Conservation (phyloP, 2,797 vertebrate species). For the Premnoplex brunnescens region DNA sequence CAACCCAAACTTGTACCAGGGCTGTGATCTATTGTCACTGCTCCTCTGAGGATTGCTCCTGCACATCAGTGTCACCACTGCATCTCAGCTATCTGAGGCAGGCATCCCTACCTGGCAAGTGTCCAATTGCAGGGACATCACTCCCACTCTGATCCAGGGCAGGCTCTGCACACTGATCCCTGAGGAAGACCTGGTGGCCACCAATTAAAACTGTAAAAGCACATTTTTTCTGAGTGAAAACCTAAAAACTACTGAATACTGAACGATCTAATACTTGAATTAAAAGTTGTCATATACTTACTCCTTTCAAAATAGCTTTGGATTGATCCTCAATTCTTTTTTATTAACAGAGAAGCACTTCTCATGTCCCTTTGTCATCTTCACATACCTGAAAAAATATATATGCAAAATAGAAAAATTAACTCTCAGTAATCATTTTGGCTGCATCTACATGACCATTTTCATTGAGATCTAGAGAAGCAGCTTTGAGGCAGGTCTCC, state of each 20-base stretch:
- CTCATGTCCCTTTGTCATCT: slow-evolving; percentile 20
- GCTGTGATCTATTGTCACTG: neutral
- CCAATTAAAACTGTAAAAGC: neutral
- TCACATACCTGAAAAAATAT: slow-evolving; percentile 51
- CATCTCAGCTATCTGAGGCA: neutral
- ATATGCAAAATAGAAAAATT: neutral
- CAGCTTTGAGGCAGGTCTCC: neutral
- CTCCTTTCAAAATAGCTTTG: neutral
- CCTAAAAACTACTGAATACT: neutral
- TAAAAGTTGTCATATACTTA: neutral
- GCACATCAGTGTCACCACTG: neutral
- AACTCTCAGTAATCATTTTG: neutral
- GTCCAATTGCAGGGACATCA: neutral
- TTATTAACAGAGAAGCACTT: slow-evolving; percentile 29
- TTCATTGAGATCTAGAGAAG: neutral
- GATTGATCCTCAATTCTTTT: slow-evolving; percentile 14
- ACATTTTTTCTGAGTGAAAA: neutral
- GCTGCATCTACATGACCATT: neutral
- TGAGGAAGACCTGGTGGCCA: neutral
- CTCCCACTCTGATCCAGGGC: neutral
- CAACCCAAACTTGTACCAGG: neutral
- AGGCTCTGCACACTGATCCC: accelerated
- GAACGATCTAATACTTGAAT: neutral
- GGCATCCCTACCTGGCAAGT: neutral
- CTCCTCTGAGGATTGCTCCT: neutral